Conservation (phyloP, 2,113 vertebrate species). For the Sitta europaea region DNA sequence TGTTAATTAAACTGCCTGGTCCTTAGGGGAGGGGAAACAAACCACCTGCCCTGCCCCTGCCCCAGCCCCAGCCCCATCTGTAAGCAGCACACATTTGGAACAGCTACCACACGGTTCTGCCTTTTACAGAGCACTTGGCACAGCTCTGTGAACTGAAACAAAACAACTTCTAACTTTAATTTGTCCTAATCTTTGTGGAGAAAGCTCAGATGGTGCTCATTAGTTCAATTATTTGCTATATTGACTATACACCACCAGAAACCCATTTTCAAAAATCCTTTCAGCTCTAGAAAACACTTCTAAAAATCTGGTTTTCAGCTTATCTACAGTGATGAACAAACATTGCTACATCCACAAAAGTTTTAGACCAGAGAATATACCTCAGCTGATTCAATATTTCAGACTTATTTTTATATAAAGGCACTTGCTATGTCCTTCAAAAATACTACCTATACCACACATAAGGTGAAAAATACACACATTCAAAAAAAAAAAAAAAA, state of each 20-base stretch:
- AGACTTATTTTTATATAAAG: neutral
- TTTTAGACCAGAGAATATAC: neutral
- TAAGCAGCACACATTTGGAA: neutral
- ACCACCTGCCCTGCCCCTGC: neutral
- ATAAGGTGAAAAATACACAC: neutral
- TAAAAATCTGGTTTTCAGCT: neutral
- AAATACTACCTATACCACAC: neutral
- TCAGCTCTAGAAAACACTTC: neutral
- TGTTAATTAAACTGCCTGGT: neutral
- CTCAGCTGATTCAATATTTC: neutral
- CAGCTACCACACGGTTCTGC: neutral
- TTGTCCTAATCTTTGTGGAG: neutral
- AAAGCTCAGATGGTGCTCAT: neutral
- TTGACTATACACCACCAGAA: neutral
- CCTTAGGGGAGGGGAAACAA: neutral
- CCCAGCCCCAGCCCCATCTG: fast-evolving
- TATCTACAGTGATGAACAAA: neutral
- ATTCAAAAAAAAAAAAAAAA: neutral
- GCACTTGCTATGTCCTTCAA: neutral
- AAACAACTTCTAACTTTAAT: neutral
- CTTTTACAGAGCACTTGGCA: neutral
- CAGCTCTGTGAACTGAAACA: neutral
- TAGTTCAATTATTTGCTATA: neutral
- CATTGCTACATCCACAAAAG: neutral
- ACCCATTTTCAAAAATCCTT: neutral